A percentile compares a stretch with the other conserved stretches of the same genome.
Evolutionary conservation across 92 coral and sea anemone genomes (phyloP).

Genomic region (Zoanthus gigantus): DNA sequence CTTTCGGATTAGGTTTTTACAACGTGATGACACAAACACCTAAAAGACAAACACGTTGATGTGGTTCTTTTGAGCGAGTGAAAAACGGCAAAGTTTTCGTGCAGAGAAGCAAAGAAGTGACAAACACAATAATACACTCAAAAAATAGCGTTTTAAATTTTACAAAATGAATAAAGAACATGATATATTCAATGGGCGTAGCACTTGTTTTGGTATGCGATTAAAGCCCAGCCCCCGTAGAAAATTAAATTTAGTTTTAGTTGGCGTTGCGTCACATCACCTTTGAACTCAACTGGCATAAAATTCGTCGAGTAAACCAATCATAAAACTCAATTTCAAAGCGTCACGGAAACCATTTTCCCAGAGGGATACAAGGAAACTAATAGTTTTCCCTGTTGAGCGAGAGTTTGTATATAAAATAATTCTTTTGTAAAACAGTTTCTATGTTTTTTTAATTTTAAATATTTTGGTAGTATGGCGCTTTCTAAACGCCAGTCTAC

Average conservation of each 20-base stretch:
- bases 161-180: background rate
- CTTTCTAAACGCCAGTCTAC: too few relatives aligned
- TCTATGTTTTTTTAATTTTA: too few relatives aligned
- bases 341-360: slow-evolving; percentile 39
- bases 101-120: slow-evolving; percentile 1
- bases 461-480: too few relatives aligned
- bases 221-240: slow-evolving; percentile 21
- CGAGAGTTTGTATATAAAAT: too few relatives aligned
- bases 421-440: too few relatives aligned
- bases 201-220: slow-evolving; percentile 24
- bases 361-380: background rate
- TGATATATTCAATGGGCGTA: background rate
- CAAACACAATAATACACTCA: background rate
- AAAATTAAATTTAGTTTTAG: slow-evolving; percentile 36
- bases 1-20: slow-evolving; percentile 50
- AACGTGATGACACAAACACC: slow-evolving; percentile 49
- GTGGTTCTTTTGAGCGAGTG: slow-evolving; percentile 33
- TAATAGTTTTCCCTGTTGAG: background rate
- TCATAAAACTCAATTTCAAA: background rate
- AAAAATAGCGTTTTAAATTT: background rate
- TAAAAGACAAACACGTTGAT: slow-evolving; percentile 26
- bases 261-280: slow-evolving; percentile 43
- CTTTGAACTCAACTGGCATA: slow-evolving; percentile 28
- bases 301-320: slow-evolving; percentile 24
- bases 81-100: slow-evolving; percentile 19